Evolutionary conservation across 2,888 invertebrate species (phyloP).

Genomic region (Diplolepis rosae): DNA sequence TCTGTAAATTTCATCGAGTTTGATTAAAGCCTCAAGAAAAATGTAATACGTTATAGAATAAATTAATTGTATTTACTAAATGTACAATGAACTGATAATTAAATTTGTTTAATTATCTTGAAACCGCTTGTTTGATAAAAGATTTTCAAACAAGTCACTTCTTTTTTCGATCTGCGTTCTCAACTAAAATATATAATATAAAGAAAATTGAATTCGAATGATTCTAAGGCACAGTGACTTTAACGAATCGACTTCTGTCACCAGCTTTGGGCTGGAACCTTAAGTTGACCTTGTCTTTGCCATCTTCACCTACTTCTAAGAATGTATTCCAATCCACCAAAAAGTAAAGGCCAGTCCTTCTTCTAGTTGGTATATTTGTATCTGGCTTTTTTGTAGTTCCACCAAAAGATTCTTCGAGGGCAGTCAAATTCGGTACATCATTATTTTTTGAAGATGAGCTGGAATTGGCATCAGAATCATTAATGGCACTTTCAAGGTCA

Average conservation of each 20-base stretch:
- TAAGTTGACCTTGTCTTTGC: constrained; percentile 83
- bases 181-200: constrained; percentile 19
- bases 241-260: constrained; percentile 85
- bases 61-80: not conserved
- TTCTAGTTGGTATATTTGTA: constrained; percentile 79
- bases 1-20: not conserved
- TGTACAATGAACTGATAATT: not conserved
- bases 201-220: constrained; percentile 34
- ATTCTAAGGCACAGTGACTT: constrained; percentile 81
- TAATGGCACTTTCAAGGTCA: constrained; percentile 30
- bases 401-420: constrained; percentile 86
- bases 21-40: constrained; percentile 2
- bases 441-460: constrained; percentile 49
- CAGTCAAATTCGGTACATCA: constrained; percentile 75
- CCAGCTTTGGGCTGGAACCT: constrained; percentile 88
- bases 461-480: constrained; percentile 46
- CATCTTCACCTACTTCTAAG: constrained; percentile 86
- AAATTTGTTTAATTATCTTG: not conserved
- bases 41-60: constrained; percentile 17
- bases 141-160: not conserved
- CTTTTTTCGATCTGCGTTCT: not conserved
- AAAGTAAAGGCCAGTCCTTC: constrained; percentile 88
- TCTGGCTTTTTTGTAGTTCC: constrained; percentile 79
- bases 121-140: not conserved
- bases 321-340: constrained; percentile 91